phyloP scores from a whole-genome alignment of 35 echinoderm and acorn worm genomes.

The Acanthaster planci region DNA sequence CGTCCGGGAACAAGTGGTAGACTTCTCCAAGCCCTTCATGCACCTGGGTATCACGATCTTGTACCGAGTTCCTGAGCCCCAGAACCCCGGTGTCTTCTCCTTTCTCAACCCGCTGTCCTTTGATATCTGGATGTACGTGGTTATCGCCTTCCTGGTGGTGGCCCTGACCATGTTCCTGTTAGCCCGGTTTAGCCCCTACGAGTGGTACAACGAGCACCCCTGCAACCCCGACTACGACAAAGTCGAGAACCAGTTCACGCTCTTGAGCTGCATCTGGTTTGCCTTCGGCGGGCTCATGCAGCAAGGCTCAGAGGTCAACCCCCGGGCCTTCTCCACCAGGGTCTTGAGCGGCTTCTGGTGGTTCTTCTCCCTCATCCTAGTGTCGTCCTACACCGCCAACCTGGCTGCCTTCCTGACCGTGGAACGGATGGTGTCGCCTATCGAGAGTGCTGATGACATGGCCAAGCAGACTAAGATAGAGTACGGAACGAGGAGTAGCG shows the following conservation, averaged over 20 bases:
- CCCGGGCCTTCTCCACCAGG: slow-evolving; percentile 89
- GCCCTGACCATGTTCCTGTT: slow-evolving; percentile 79
- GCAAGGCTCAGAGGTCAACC: slow-evolving; percentile 95
- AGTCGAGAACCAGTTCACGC: slow-evolving; percentile 97
- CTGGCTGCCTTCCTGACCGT: slow-evolving; percentile 97
- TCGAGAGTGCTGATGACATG: slow-evolving; percentile 87
- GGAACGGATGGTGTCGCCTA: slow-evolving; percentile 94
- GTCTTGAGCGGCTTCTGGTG: slow-evolving; percentile 98
- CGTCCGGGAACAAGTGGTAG: slow-evolving; percentile 80
- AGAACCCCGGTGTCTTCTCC: slow-evolving; percentile 90
- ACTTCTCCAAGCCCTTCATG: slow-evolving; percentile 96
- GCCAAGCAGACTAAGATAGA: slow-evolving; percentile 86
- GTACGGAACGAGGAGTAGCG: slow-evolving; percentile 88
- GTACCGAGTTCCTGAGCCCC: slow-evolving; percentile 74
- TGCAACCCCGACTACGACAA: slow-evolving; percentile 83
- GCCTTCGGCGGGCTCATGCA: slow-evolving; percentile 97
- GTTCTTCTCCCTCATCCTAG: slow-evolving; percentile 97
- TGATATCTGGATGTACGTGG: slow-evolving; percentile 92
- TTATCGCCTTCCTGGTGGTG: slow-evolving; percentile 80
- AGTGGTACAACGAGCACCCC: slow-evolving; percentile 96
- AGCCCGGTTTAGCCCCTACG: slow-evolving; percentile 90
- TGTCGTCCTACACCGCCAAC: slow-evolving; percentile 98
- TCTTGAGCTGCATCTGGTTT: slow-evolving; percentile 97
- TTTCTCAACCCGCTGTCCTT: slow-evolving; percentile 85
- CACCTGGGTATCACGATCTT: slow-evolving; percentile 90